Evolutionary conservation across 2,113 vertebrate species (phyloP).

Genomic region (Clarias batrachus): DNA sequence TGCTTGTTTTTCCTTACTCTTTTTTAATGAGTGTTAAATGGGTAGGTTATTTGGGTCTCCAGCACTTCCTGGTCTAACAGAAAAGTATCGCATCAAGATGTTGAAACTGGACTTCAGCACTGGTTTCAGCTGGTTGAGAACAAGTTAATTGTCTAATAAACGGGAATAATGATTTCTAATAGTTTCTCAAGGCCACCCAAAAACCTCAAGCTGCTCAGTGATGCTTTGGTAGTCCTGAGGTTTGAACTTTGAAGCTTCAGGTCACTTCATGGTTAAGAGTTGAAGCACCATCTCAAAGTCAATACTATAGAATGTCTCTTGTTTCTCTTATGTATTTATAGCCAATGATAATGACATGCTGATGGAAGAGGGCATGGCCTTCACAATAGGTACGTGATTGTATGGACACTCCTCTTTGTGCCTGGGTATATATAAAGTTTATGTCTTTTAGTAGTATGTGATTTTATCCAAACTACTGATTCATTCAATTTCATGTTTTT

Average conservation of each 20-base stretch:
- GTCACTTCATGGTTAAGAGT: not conserved
- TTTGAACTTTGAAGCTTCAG: not conserved
- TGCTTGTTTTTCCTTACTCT: not conserved
- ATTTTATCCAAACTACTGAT: not conserved
- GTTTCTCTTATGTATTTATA: conserved; percentile 48
- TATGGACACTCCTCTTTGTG: not conserved
- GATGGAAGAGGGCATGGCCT: conserved; percentile 79
- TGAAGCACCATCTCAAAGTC: not conserved
- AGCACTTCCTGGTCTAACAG: not conserved
- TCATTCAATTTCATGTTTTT: not conserved
- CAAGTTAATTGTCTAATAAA: not conserved
- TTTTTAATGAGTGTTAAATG: not conserved
- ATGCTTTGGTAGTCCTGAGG: not conserved
- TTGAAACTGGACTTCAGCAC: not conserved
- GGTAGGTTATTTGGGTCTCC: not conserved
- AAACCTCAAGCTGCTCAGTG: not conserved
- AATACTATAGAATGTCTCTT: not conserved
- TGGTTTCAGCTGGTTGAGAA: not conserved
- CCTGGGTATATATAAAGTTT: not conserved
- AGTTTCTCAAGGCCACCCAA: not conserved
- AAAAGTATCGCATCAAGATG: not conserved
- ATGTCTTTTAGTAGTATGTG: not conserved
- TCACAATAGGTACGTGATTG: conserved; percentile 70
- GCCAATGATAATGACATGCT: conserved; percentile 72
- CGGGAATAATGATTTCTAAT: not conserved